Evolutionary conservation across 2,888 invertebrate species (phyloP), one percentile per base, ranked within the genome.

Genomic region (Drosophila suboccidentalis): DNA sequence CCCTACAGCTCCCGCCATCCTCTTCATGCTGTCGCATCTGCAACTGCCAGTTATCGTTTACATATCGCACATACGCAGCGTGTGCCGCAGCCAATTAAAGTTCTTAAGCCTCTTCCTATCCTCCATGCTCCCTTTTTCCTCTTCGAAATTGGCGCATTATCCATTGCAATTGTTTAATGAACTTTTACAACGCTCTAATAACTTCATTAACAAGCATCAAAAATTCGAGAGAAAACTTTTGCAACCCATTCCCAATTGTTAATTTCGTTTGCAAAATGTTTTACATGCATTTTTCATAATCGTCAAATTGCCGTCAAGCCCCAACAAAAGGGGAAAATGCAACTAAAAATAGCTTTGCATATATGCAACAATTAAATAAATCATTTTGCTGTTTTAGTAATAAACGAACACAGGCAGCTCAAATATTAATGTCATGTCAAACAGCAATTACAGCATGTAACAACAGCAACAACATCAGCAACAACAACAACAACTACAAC

Each of bases 371-470:
- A 82, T 87, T 85, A 69, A 85, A 85, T 85, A 85, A 85, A 85
- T 85, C 88, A 87, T 82, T 72, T 72, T 75, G 75, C 64, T 87
- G 80, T 74, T 80, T 80, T 80, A 73, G 78, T 86, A 80, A 86
- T 81, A 86, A 79, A 80, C 58, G 26, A 19, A 11, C 44, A 36
- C 22, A 57, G 46, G 11, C 71, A 60, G 72, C 78, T 89, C 70
- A 78, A 86, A 86, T 86, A 86, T 86, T 86, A 87, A 89, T 86
- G 87, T 84, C 86, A 86, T 86, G 89, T 86, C 86, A 89, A 87
- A 87, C 89, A 77, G 82, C 87, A 86, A 86, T 89, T 86, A 86
- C 83, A 80, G 49, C 81, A 75, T 86, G 87, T 87, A 66, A 62
- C 78, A 80, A 71, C 73, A 76, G 36, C 55, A 69, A 44, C 62